Base-by-base conservation (phyloP, 2,888 invertebrate species). In the Charanyca ferruginea region DNA sequence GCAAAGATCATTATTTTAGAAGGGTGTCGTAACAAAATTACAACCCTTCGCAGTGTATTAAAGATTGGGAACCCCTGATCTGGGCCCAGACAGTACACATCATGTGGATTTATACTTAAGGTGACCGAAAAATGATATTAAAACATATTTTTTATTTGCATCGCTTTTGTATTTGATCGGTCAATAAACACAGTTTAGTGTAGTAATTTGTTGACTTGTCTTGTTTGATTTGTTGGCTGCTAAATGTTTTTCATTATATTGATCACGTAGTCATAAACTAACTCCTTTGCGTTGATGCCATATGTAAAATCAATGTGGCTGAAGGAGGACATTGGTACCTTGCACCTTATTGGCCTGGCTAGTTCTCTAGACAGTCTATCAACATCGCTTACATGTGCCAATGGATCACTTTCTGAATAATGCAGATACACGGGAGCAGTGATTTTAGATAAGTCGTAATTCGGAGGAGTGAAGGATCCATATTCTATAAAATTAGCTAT, bases 261-360 rank as follows among this genome's bases (percentile, higher is more conserved):
- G n/a, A 96, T 88, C 32, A 97, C 88, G 73, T 95, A 93, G 59
- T 96, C 91, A 82, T 96, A 97, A 0, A 97, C 85, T 58, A 97
- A 86, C 3, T 92, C 91, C 58, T 94, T 96, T 0, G 96, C 96
- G 85, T 97, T 96, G n/a, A 96, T 96, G 13, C 96, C 97, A 96
- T 97, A 97, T 73, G 97, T 91, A 85, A 97, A 97, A 85, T 97
- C 97, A 70, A 97, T 86, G 87, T 98, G 97, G 84, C 96, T 97
- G 83, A 97, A 97, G 16, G 91, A 89, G 2, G 91, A 81, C 83
- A 96, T 91, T 0, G 96, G 94, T 9, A 97, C 95, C 49, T 95
- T 89, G 87, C 96, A 96, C 74, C 96, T 94, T 6, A 96, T 93
- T 48, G 96, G 91, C 77, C 94, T 96, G 61, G 95, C 96, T 73